Conservation (phyloP, 2,888 invertebrate species). For the Nasonia oneida region DNA sequence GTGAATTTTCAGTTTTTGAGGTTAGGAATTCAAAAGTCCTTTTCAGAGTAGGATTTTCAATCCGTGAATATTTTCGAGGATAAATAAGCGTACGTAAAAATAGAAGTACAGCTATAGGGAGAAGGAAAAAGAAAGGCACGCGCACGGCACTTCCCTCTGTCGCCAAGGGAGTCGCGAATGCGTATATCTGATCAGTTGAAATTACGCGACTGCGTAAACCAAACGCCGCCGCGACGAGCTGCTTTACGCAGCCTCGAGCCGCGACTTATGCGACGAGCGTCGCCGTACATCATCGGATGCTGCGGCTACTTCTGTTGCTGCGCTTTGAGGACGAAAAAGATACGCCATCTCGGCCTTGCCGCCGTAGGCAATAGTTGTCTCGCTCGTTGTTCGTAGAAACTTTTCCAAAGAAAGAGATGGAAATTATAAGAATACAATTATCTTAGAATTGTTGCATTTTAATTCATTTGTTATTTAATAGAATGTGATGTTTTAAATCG, state of each 20-base stretch:
- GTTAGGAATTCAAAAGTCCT: too few species aligned
- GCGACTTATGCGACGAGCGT: conserved; percentile 47
- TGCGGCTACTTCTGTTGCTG: not conserved
- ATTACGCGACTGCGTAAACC: conserved; percentile 40
- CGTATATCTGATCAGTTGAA: conserved; percentile 45
- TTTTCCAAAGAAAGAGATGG: too few species aligned
- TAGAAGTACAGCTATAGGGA: not conserved
- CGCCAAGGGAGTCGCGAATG: conserved; percentile 16
- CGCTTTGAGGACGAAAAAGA: conserved; percentile 3
- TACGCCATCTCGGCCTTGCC: not conserved
- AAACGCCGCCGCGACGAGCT: conserved; percentile 7
- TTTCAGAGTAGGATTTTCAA: too few species aligned
- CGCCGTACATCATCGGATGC: conserved; percentile 51
- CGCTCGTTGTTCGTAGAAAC: too few species aligned
- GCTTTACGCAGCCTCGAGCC: conserved; percentile 40
- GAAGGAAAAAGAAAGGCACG: not conserved
- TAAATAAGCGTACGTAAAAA: not conserved
- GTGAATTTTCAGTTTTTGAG: too few species aligned
- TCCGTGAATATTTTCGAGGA: too few species aligned
- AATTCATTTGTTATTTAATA: too few species aligned
- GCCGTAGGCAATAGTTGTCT: not conserved
- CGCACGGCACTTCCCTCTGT: not conserved
- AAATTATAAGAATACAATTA: too few species aligned
- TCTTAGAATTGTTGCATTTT: too few species aligned
- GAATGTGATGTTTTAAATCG: too few species aligned